phyloP scores from a whole-genome alignment of 2,888 invertebrate species.

The Lepeophtheirus nordmannii region DNA sequence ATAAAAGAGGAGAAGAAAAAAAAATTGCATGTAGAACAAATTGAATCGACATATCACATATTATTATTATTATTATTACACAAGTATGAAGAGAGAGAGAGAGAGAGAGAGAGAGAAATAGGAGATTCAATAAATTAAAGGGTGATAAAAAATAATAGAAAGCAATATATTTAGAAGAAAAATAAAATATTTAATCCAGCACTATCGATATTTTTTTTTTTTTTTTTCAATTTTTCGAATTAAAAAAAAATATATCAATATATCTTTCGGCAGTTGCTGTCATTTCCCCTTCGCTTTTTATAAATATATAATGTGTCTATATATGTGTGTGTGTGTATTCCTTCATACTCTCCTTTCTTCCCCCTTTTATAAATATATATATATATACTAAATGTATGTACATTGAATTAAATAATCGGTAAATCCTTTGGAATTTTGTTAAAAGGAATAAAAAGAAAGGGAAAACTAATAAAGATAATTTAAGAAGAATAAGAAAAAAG shows the following conservation, averaged over 20 bases:
- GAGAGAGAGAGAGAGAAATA: background rate
- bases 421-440: too few species aligned
- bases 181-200: background rate
- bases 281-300: background rate
- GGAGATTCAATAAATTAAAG: background rate
- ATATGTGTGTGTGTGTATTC: too few species aligned
- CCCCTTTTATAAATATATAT: background rate
- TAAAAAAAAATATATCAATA: slow-evolving; percentile 1
- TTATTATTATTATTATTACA: too few species aligned
- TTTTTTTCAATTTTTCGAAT: slow-evolving; percentile 2
- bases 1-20: too few species aligned
- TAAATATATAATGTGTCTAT: too few species aligned
- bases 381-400: background rate
- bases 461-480: too few species aligned
- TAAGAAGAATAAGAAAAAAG: too few species aligned
- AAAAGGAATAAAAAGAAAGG: too few species aligned
- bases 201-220: background rate
- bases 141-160: background rate
- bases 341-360: background rate
- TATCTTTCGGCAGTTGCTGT: slow-evolving; percentile 7
- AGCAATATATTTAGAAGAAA: background rate
- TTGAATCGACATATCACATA: too few species aligned
- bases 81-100: background rate
- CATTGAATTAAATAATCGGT: too few species aligned
- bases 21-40: too few species aligned